phyloP scores from a whole-genome alignment of 2,797 vertebrate species.

The Notolepis coatsorum region DNA sequence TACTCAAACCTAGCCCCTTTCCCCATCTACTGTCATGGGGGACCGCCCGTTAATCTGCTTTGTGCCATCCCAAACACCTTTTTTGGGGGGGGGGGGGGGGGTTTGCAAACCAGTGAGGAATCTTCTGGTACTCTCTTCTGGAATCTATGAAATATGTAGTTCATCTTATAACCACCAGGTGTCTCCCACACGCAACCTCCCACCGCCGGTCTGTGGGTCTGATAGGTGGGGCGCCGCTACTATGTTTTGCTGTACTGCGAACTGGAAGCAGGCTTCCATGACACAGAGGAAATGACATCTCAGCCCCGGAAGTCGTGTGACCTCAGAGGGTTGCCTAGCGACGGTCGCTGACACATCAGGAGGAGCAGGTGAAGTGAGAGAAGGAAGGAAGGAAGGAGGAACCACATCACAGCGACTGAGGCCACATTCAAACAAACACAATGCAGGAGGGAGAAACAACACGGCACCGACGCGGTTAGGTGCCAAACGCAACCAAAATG shows the following conservation, averaged over 20 bases:
- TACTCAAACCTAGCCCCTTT: no score
- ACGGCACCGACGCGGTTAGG: no score
- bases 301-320: constrained; percentile 57
- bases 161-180: constrained; percentile 64
- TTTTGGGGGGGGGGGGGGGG: no score
- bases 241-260: constrained; percentile 36
- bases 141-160: constrained; percentile 29
- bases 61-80: no score
- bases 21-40: no score
- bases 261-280: constrained; percentile 52
- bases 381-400: constrained; percentile 10
- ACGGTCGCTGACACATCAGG: constrained; percentile 56
- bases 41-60: no score
- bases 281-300: constrained; percentile 78
- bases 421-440: constrained; percentile 19
- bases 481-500: background rate
- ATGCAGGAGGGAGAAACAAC: background rate
- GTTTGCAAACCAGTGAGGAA: no score
- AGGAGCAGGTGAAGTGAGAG: constrained; percentile 52
- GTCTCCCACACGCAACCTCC: constrained; percentile 51
- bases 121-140: background rate
- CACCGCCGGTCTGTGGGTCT: background rate
- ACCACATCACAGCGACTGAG: background rate
- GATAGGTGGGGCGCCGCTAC: constrained; percentile 59
- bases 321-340: constrained; percentile 57